phyloP scores from a whole-genome alignment of 2,888 invertebrate genomes.

The Pterobdella sp. region DNA sequence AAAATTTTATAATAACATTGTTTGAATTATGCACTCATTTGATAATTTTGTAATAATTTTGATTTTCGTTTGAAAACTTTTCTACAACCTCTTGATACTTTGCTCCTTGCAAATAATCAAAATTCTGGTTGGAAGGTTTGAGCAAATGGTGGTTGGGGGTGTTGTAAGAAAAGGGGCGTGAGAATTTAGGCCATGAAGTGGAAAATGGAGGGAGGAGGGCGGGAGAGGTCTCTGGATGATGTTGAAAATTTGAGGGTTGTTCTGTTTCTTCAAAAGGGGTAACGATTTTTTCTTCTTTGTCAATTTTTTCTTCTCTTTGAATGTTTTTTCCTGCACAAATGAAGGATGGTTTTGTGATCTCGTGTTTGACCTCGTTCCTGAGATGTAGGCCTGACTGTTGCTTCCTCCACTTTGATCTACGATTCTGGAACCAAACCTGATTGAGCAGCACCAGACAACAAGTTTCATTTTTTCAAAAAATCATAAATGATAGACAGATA shows the following conservation, averaged over 20 bases:
- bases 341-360: background rate
- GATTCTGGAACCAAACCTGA: constrained; percentile 27
- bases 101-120: background rate
- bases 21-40: background rate
- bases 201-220: constrained; percentile 27
- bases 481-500: background rate
- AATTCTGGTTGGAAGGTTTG: constrained; percentile 1
- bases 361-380: background rate
- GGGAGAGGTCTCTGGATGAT: background rate
- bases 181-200: constrained; percentile 21
- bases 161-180: constrained; percentile 12
- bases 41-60: background rate
- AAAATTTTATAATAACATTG: too few species aligned
- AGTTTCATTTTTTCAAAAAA: background rate
- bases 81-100: background rate
- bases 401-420: constrained; percentile 27
- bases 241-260: too few species aligned
- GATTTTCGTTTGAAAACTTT: background rate
- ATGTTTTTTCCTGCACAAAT: background rate
- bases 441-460: background rate
- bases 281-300: background rate
- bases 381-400: constrained; percentile 9
- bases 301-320: background rate
- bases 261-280: background rate
- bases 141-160: background rate